Conservation (phyloP, 2,113 vertebrate species). For the Actenoides hombroni region DNA sequence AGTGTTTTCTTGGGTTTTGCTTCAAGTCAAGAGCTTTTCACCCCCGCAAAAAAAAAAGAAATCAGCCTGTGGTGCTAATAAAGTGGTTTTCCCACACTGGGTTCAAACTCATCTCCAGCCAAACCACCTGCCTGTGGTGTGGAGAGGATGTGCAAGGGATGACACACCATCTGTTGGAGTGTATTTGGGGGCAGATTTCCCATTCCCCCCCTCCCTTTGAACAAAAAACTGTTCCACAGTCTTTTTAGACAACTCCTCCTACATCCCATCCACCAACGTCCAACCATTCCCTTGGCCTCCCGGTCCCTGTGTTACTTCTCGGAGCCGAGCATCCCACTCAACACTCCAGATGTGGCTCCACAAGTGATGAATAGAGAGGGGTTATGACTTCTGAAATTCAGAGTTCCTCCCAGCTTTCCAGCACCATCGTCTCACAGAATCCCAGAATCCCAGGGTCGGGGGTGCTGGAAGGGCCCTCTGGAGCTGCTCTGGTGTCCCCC, state of each 20-base stretch:
- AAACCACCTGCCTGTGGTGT: accelerated
- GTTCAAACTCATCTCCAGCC: neutral
- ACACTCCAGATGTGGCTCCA: neutral
- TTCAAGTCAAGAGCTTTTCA: neutral
- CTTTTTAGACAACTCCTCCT: neutral
- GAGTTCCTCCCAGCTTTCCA: neutral
- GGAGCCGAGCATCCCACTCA: neutral
- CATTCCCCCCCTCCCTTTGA: neutral
- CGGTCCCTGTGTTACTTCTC: accelerated
- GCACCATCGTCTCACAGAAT: neutral
- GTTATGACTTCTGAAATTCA: neutral
- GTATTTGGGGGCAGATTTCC: neutral
- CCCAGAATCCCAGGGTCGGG: neutral
- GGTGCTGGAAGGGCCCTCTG: neutral
- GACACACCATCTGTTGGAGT: accelerated
- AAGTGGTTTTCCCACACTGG: neutral
- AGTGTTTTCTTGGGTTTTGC: neutral
- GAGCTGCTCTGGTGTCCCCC: neutral
- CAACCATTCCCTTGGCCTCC: accelerated
- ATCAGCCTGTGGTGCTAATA: neutral
- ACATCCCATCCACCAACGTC: neutral
- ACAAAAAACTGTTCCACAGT: neutral
- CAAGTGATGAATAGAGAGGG: neutral
- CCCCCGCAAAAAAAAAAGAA: neutral
- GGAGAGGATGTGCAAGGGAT: accelerated